Evolutionary conservation across 64 coral and sea anemone species (phyloP).

Genomic region (Actinia equina): DNA sequence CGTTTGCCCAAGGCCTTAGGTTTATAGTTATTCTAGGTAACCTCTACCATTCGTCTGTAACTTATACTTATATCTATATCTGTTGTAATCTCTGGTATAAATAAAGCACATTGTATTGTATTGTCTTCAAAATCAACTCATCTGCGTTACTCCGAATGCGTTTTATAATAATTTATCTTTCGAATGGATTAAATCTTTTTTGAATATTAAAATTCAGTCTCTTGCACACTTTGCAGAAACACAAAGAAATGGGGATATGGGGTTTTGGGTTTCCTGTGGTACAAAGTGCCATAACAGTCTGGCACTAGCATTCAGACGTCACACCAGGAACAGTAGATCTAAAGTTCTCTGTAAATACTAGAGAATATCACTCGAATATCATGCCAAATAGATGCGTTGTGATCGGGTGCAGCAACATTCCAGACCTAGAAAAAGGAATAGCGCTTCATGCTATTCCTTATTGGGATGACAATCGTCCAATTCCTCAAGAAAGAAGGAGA

Average conservation of each 20-base stretch:
- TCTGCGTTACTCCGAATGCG: no score
- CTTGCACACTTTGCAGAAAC: background rate
- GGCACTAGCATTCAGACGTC: background rate
- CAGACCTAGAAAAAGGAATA: constrained; percentile 7
- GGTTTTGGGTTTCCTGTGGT: background rate
- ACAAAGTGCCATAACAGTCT: background rate
- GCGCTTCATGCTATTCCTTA: constrained; percentile 28
- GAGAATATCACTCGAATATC: background rate
- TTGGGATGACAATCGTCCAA: background rate
- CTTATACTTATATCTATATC: no score
- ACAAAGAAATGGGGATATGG: background rate
- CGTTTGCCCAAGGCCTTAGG: no score
- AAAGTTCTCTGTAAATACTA: background rate
- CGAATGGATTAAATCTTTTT: no score
- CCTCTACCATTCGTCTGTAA: no score
- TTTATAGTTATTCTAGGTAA: no score
- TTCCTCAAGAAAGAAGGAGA: constrained; percentile 16
- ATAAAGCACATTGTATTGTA: no score
- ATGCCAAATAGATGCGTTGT: constrained; percentile 35
- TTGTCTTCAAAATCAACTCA: no score
- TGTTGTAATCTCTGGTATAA: no score
- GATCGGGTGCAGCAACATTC: constrained; percentile 18
- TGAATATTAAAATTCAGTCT: no score
- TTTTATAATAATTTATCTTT: no score
- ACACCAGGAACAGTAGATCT: background rate